Evolutionary conservation across 1,140 invertebrate genomes (phyloP).

Genomic region (Cydia pomonella): DNA sequence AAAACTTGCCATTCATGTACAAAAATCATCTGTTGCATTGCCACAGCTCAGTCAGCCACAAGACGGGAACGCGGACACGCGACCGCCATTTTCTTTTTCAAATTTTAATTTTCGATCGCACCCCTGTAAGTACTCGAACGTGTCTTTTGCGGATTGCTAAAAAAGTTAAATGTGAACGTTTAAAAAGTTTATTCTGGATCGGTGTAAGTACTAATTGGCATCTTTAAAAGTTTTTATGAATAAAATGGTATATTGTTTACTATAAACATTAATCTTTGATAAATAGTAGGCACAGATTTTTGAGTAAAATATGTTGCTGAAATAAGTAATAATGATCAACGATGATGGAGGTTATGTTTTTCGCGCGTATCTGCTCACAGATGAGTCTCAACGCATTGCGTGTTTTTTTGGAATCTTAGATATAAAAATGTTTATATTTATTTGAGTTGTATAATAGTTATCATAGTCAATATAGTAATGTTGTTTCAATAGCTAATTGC

Average conservation of each 20-base stretch:
- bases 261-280: not conserved
- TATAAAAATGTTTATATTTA: too few relatives aligned
- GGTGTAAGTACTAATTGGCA: slow-evolving; percentile 16
- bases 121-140: slow-evolving; percentile 23
- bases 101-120: slow-evolving; percentile 27
- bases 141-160: slow-evolving; percentile 14
- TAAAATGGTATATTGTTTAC: not conserved
- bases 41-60: slow-evolving; percentile 67
- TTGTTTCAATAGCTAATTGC: too few relatives aligned
- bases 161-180: slow-evolving; percentile 5
- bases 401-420: too few relatives aligned
- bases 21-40: slow-evolving; percentile 68
- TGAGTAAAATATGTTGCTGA: not conserved
- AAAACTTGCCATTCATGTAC: slow-evolving; percentile 46
- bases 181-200: slow-evolving; percentile 3
- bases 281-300: not conserved
- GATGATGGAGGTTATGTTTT: not conserved
- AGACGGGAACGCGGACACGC: slow-evolving; percentile 46
- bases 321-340: not conserved
- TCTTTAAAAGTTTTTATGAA: not conserved
- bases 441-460: too few relatives aligned
- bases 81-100: slow-evolving; percentile 51
- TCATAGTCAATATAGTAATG: too few relatives aligned
- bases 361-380: slow-evolving; percentile 8
- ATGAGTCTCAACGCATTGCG: too few relatives aligned